phyloP scores from a whole-genome alignment of 2,113 vertebrate genomes.

The Perca flavescens region DNA sequence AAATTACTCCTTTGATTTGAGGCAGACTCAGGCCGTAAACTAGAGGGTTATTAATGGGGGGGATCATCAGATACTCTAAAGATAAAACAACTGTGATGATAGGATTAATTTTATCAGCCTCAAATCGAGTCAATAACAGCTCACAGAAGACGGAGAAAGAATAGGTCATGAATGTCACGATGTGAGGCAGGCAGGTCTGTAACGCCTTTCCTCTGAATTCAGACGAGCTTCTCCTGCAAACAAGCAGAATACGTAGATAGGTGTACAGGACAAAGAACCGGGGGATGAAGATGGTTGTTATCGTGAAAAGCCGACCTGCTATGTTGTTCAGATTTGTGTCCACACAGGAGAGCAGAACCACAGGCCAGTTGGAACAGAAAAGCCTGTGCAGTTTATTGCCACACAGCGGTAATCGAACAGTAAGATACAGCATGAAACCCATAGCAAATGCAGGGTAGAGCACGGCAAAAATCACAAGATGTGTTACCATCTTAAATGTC shows the following conservation, averaged over 20 bases:
- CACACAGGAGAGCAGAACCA: constrained; percentile 39
- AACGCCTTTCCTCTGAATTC: no score
- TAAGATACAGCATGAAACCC: no score
- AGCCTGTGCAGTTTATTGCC: no score
- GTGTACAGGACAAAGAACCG: constrained; percentile 37
- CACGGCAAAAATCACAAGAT: no score
- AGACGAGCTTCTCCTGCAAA: constrained; percentile 27
- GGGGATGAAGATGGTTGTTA: background rate
- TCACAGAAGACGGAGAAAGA: no score
- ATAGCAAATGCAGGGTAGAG: no score
- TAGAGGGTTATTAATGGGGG: constrained; percentile 47
- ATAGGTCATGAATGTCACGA: no score
- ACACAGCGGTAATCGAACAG: no score
- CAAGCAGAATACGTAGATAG: constrained; percentile 18
- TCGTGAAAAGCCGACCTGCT: fast-evolving
- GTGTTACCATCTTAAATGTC: no score
- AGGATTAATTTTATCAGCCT: background rate
- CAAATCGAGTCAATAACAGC: no score
- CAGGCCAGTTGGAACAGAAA: no score
- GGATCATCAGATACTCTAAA: constrained; percentile 31
- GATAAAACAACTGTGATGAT: constrained; percentile 20
- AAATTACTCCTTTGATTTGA: background rate
- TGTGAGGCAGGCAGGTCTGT: no score
- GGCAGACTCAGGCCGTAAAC: constrained; percentile 50
- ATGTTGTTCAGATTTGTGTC: background rate